Conservation (phyloP, 2,113 vertebrate genomes). For the Perca fluviatilis region DNA sequence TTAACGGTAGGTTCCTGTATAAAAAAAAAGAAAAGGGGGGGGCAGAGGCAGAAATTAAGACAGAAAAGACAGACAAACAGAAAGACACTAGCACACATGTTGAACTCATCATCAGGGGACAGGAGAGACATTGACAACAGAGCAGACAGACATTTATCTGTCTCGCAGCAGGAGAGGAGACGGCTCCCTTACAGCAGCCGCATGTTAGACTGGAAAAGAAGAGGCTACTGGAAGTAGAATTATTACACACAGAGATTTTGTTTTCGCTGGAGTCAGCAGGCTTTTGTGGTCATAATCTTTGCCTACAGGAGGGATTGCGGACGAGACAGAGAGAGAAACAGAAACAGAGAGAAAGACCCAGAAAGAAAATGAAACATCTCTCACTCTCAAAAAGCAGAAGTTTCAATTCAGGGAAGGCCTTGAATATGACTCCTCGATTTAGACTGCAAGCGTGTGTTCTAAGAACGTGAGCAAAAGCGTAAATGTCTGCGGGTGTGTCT, state of each 20-base stretch:
- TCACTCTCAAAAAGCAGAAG: conserved; percentile 68
- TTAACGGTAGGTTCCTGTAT: conserved; percentile 46
- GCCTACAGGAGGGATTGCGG: conserved; percentile 31
- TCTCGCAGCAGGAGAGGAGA: conserved; percentile 44
- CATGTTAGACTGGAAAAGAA: conserved; percentile 39
- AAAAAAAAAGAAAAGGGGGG: conserved; percentile 3
- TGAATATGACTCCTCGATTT: conserved; percentile 60
- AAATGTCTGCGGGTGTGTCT: conserved; percentile 63
- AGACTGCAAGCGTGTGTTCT: conserved; percentile 54
- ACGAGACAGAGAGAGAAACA: conserved; percentile 33
- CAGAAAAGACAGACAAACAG: conserved; percentile 31
- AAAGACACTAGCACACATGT: conserved; percentile 60
- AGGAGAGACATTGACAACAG: conserved; percentile 39
- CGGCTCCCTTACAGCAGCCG: conserved; percentile 31
- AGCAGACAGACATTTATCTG: conserved; percentile 62
- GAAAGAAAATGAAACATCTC: conserved; percentile 52
- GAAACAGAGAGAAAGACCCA: conserved; percentile 25
- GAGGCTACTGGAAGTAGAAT: conserved; percentile 55
- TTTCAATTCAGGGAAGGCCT: conserved; percentile 64
- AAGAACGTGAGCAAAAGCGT: conserved; percentile 57
- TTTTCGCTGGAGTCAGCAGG: conserved; percentile 52
- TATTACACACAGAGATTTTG: conserved; percentile 62
- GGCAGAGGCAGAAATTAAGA: conserved; percentile 14
- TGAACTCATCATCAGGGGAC: conserved; percentile 64
- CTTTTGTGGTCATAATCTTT: conserved; percentile 51